Evolutionary conservation across 2,888 invertebrate species (phyloP), one percentile per base, ranked within the genome.

Genomic region (Lithophane ornitopus): DNA sequence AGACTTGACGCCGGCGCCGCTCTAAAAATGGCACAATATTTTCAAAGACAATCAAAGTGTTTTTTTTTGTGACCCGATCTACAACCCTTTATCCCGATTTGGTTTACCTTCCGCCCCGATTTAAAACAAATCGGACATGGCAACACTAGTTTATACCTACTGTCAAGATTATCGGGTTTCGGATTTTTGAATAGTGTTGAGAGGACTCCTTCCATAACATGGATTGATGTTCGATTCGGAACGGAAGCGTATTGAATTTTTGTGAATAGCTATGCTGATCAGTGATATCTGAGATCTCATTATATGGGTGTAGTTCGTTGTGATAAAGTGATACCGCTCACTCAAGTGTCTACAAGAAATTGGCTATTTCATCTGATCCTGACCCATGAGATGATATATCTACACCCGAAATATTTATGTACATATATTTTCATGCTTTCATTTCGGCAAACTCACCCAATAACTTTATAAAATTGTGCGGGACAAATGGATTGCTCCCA

Each of bases 401-500:
- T 1, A 19, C 1, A 12, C 12, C 22, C 16, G 9, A 46, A 70
- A 41, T 54, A 46, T 34, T 52, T 16, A 28, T 49, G 16, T 39
- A 26, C 58, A 65, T 59, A 65, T 39, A 65, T 59, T 73, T 56
- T 56, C 39, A 39, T 71, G 14, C 39, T 63, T 46, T 28, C 56
- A 41, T 54, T 52, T 46, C 44, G 26, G 14, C 46, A 68, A 70
- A 81, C 61, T 76, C n/a, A 56, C 28, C 11, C 44, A 82, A 63
- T 39, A 46, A n/a, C 54, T 65, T 44, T 19, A 34, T 49, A 49
- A 78, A 78, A 82, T 63, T 56, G 70, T 39, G n/a, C 6, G 41
- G 63, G 28, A 67, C 61, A 69, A 56, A 82, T 70, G 78, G 54
- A 82, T 82, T 65, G 68, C 46, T 70, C 63, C 63, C 68, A 59